Conservation (phyloP, 2,797 vertebrate species). For the Heliangelus exortis region DNA sequence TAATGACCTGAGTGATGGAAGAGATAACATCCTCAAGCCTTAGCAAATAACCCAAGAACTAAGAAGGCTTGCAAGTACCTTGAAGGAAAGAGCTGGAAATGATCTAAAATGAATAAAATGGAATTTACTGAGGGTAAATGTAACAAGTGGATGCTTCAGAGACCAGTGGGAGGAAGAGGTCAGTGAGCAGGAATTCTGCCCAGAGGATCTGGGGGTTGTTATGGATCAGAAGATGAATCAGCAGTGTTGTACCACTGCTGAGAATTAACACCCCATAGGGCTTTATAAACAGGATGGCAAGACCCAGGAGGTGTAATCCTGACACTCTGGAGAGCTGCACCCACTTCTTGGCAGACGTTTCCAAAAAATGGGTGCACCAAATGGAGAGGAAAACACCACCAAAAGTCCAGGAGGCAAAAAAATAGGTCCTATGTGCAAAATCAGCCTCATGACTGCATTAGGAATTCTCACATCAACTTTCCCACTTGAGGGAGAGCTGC, state of each 20-base stretch:
- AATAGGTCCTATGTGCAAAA: not conserved
- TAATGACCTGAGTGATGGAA: not conserved
- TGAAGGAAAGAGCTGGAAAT: not conserved
- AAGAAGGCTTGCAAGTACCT: not conserved
- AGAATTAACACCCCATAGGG: not conserved
- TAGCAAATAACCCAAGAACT: not conserved
- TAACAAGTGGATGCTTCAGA: not conserved
- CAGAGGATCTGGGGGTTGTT: not conserved
- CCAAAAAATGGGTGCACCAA: not conserved
- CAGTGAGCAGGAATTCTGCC: not conserved
- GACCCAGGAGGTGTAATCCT: not conserved
- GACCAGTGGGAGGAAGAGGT: not conserved
- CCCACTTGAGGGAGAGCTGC: not conserved
- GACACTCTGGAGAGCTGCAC: not conserved
- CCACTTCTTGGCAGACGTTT: not conserved
- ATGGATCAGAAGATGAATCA: not conserved
- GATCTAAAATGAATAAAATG: not conserved
- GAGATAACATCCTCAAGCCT: not conserved
- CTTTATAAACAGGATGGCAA: not conserved
- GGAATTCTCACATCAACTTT: not conserved
- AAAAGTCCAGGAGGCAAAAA: not conserved
- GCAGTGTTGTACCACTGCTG: not conserved
- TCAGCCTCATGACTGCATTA: fast-evolving
- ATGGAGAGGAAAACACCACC: not conserved
- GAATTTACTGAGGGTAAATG: not conserved